A percentile compares a stretch with the other conserved stretches of the same genome.
phyloP scores from a whole-genome alignment of 2,113 vertebrate genomes.

The Pygathrix nemaeus region DNA sequence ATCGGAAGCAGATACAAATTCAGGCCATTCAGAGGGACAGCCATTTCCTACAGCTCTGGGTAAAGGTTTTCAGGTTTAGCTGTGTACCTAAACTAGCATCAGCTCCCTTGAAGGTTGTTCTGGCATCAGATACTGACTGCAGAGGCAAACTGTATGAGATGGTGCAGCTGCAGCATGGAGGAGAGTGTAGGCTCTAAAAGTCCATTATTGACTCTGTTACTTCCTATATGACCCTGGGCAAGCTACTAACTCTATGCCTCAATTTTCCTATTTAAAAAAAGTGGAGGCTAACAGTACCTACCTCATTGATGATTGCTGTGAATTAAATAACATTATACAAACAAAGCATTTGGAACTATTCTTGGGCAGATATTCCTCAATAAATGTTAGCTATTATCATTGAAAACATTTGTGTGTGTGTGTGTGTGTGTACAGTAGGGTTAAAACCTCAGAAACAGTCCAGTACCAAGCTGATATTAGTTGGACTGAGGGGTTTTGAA shows the following conservation, averaged over 20 bases:
- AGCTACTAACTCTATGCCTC: background rate
- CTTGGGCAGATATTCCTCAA: background rate
- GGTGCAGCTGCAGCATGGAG: background rate
- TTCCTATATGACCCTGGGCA: background rate
- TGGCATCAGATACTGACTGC: background rate
- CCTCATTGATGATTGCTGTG: background rate
- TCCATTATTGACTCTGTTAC: background rate
- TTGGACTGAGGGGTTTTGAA: slow-evolving; percentile 16
- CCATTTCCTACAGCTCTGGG: background rate
- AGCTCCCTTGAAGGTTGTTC: background rate
- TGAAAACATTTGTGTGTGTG: background rate
- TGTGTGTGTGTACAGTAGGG: background rate
- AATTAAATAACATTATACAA: background rate
- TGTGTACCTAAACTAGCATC: background rate
- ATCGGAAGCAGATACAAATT: background rate
- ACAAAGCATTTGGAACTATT: slow-evolving; percentile 8
- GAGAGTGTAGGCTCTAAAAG: background rate
- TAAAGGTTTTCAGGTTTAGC: background rate
- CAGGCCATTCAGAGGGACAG: background rate
- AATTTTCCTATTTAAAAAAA: background rate
- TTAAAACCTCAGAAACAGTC: background rate
- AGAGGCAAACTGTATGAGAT: background rate
- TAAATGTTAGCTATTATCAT: background rate
- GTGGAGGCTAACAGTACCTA: background rate
- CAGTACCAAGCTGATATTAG: background rate